phyloP scores from a whole-genome alignment of 2,113 vertebrate species.

The Panthera leo region DNA sequence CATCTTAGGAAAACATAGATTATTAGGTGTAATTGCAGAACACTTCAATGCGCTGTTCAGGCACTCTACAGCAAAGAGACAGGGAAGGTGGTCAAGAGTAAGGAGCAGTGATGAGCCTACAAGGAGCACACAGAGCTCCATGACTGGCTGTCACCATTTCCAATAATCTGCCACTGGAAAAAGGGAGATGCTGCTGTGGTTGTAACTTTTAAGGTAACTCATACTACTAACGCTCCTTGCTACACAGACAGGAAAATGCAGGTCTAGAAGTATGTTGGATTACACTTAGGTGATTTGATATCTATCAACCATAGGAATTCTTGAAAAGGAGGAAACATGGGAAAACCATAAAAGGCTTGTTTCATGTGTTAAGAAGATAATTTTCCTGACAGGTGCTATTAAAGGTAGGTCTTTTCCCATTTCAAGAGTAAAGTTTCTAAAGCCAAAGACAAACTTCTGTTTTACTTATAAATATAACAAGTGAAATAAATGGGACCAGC shows the following conservation, averaged over 20 bases:
- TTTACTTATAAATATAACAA: conserved; percentile 32
- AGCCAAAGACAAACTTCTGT: conserved; percentile 4
- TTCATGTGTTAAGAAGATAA: background rate
- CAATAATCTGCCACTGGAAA: background rate
- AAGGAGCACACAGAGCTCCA: background rate
- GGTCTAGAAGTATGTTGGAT: background rate
- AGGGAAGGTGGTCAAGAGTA: background rate
- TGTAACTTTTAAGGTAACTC: background rate
- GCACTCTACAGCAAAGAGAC: background rate
- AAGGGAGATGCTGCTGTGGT: background rate
- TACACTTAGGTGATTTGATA: background rate
- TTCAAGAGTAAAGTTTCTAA: background rate
- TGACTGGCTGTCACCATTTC: background rate
- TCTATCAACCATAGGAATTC: background rate
- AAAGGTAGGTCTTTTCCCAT: background rate
- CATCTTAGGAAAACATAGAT: background rate
- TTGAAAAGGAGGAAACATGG: background rate
- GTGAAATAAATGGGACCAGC: background rate
- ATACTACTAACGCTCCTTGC: background rate
- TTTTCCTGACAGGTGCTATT: background rate
- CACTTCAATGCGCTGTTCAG: background rate
- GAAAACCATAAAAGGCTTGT: background rate
- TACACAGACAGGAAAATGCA: conserved; percentile 7
- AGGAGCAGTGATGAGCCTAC: background rate
- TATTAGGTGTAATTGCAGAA: background rate